Percentiles rank a stretch among this genome's conserved stretches.
phyloP scores from a whole-genome alignment of 2,888 invertebrate species.

The Hoplodrina ambigua region DNA sequence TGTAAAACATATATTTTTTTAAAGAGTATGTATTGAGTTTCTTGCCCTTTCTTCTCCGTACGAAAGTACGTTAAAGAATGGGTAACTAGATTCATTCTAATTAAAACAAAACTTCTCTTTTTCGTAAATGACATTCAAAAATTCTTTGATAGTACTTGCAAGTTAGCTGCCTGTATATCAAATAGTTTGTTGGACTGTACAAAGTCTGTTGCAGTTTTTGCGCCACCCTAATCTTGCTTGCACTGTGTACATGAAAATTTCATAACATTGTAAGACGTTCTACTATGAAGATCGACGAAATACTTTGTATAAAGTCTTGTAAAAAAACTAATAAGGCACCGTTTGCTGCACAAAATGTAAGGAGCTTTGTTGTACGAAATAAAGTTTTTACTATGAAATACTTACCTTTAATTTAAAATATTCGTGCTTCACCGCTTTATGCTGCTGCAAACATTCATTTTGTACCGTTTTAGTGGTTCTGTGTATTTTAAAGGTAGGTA shows the following conservation, averaged over 20 bases:
- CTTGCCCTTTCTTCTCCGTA: no score
- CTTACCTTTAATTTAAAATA: slow-evolving; percentile 62
- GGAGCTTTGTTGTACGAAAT: slow-evolving; percentile 47
- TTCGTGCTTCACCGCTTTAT: slow-evolving; percentile 42
- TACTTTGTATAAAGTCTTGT: slow-evolving; percentile 58
- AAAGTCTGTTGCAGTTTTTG: slow-evolving; percentile 45
- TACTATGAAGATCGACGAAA: slow-evolving; percentile 35
- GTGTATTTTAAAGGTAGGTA: slow-evolving; percentile 26
- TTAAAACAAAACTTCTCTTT: no score
- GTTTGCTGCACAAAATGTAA: slow-evolving; percentile 47
- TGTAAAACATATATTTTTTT: no score
- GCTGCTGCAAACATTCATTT: slow-evolving; percentile 53
- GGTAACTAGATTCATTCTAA: no score
- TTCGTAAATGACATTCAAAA: no score
- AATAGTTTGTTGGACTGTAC: background rate
- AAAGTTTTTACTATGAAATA: slow-evolving; percentile 47
- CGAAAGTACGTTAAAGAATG: no score
- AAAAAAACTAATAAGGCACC: slow-evolving; percentile 58
- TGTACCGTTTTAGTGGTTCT: slow-evolving; percentile 34
- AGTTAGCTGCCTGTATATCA: no score
- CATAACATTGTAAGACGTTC: slow-evolving; percentile 47
- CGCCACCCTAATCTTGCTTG: slow-evolving; percentile 31
- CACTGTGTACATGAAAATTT: slow-evolving; percentile 49
- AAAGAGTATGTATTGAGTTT: no score
- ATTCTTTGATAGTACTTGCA: no score